Base-by-base conservation (phyloP, 2,113 vertebrate species). In the Thamnaconus septentrionalis region DNA sequence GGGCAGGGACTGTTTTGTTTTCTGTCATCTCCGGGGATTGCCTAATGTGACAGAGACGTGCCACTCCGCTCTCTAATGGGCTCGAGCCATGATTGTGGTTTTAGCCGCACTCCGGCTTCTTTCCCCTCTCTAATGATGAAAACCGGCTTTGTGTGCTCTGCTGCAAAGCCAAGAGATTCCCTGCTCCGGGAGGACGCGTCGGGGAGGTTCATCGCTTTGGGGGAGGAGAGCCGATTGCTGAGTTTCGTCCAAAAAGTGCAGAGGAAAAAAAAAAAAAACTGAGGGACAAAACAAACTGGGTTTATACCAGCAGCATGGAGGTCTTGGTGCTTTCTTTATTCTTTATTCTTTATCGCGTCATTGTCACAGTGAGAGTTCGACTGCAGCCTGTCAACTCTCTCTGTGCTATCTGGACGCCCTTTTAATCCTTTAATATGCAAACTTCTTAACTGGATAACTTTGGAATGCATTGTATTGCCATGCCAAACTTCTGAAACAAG, bases 41-140 rank as follows among this genome's bases (percentile, higher is more conserved):
- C 84, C 80, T 79, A 80, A 88, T 80, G 79, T 83, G 87, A 83
- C 88, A 81, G 82, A 83, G 70, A 82, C 73, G 65, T 78, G 77
- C 59, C 75, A 76, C 67, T 85, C 78, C 48, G 60, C 58, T 49
- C 70, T 73, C 59, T 85, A 81, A 86, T 82, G 79, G 82, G 62
- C 84, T 74, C 49, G 64, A 56, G 73, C 75, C 61, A 58, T 58
- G 84, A 72, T 74, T 31, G 69, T 75, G 73, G 87, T 60, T 18
- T 75, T 74, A 69, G 80, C 68, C 56, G 59, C 50, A 48, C 66
- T 65, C 66, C 66, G 60, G 78, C 61, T 60, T 52, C 68, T 53
- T 50, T 45, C 18, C 18, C 18, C 18, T 31, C 71, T 78, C 78
- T 86, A 87, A 87, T 85, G 82, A 86, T 87, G 80, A 84, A 84